These are phyloP conservation scores for Cynaeus angustus DNA, from an alignment of 2,888 invertebrate genomes.

Conservation along the genomic window DNA sequence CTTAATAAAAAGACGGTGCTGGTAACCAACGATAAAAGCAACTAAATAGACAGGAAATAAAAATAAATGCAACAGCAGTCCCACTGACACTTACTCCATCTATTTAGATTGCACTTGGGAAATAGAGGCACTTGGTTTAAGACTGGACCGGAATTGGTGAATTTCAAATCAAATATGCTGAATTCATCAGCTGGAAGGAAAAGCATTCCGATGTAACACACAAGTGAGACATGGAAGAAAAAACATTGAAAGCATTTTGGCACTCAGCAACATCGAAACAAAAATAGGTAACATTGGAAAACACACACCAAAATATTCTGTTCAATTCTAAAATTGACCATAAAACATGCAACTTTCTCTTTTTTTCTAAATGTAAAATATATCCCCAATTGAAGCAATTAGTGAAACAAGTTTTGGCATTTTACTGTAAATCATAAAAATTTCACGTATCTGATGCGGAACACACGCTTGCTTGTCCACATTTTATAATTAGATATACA, in stretches of 20 bases:
- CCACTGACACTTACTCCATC: constrained; percentile 68
- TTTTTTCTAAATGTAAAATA: constrained; percentile 1
- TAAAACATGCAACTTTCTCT: constrained; percentile 12
- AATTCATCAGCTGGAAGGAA: constrained; percentile 62
- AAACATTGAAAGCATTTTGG: constrained; percentile 15
- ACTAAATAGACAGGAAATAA: constrained; percentile 17
- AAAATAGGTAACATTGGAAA: constrained; percentile 12
- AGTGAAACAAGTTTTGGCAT: constrained; percentile 17
- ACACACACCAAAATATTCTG: constrained; percentile 21
- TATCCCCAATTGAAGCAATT: constrained; percentile 13
- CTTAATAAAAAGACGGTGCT: constrained; percentile 33
- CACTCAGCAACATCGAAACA: constrained; percentile 6
- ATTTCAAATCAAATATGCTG: constrained; percentile 70
- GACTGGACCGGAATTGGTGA: constrained; percentile 66
- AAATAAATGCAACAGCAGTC: constrained; percentile 24
- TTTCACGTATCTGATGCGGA: constrained; percentile 16
- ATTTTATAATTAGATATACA: constrained; percentile 2
- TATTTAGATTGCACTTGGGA: constrained; percentile 68
- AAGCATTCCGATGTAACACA: constrained; percentile 41
- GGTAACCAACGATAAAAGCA: constrained; percentile 21
- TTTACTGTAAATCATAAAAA: constrained; percentile 16
- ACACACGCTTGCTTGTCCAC: constrained; percentile 4
- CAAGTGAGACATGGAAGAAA: constrained; percentile 23
- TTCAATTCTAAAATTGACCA: neutral
- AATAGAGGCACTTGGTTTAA: constrained; percentile 69